Evolutionary conservation across 2,797 vertebrate species (phyloP).

Genomic region (Microchirus variegatus): DNA sequence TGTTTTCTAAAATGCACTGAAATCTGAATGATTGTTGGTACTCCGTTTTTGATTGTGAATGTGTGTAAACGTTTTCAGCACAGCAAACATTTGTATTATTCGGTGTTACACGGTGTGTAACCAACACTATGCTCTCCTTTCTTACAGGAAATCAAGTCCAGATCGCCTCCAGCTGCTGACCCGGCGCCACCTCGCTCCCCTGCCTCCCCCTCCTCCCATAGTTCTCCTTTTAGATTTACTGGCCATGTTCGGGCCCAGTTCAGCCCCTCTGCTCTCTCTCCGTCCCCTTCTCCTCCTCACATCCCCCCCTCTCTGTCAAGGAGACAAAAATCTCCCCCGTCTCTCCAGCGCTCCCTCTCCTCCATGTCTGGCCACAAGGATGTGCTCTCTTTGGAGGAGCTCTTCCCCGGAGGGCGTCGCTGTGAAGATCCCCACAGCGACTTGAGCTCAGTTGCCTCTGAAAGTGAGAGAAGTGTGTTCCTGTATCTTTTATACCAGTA

Average conservation of each 20-base stretch:
- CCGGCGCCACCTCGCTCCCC: slow-evolving; percentile 29
- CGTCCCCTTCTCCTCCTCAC: slow-evolving; percentile 35
- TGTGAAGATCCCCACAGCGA: slow-evolving; percentile 66
- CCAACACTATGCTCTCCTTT: neutral
- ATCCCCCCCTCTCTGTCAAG: slow-evolving; percentile 11
- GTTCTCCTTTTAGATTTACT: slow-evolving; percentile 44
- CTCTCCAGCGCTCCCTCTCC: slow-evolving; percentile 38
- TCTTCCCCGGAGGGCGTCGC: slow-evolving; percentile 54
- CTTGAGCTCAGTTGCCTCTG: slow-evolving; percentile 66
- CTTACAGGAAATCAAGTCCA: slow-evolving; percentile 39
- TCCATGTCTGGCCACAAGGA: slow-evolving; percentile 66
- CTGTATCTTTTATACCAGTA: neutral
- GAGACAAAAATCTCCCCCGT: slow-evolving; percentile 21
- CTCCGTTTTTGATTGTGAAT: neutral
- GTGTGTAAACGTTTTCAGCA: no score
- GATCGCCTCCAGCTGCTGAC: neutral
- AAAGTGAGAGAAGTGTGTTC: slow-evolving; percentile 70
- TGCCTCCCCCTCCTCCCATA: slow-evolving; percentile 32
- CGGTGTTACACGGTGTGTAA: no score
- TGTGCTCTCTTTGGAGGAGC: slow-evolving; percentile 76
- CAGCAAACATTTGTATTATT: no score
- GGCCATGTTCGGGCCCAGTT: slow-evolving; percentile 34
- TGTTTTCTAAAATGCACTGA: no score
- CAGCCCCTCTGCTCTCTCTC: slow-evolving; percentile 48
- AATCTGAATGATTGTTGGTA: no score